phyloP scores from a whole-genome alignment of 2,797 vertebrate species.

The Danio albolineatus region DNA sequence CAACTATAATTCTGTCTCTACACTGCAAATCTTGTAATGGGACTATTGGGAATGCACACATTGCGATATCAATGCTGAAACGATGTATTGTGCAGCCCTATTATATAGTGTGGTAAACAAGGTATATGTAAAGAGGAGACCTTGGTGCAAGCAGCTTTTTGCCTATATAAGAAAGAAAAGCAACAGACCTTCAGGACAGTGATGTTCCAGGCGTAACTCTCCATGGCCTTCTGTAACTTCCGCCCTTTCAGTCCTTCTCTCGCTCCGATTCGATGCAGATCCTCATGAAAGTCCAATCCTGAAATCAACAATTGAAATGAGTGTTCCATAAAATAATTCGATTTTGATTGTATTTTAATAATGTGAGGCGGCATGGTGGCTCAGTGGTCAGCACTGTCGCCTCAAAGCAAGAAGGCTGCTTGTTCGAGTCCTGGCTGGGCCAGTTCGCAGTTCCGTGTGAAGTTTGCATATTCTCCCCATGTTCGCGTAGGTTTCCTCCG shows the following conservation, averaged over 20 bases:
- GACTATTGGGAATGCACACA: no score
- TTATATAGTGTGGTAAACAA: not conserved
- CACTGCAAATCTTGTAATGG: no score
- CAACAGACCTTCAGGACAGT: conserved; percentile 92
- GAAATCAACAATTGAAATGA: conserved; percentile 27
- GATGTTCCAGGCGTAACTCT: conserved; percentile 99
- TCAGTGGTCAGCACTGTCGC: no score
- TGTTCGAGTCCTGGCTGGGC: no score
- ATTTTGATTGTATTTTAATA: not conserved
- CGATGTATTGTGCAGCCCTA: no score
- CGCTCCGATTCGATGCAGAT: conserved; percentile 87
- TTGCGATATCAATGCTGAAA: no score
- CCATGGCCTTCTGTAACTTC: conserved; percentile 91
- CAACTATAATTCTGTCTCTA: no score
- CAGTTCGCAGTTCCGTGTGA: no score
- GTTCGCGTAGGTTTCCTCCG: no score
- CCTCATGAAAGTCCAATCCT: conserved; percentile 93
- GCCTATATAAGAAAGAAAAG: not conserved
- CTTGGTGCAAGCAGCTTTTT: not conserved
- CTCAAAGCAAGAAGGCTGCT: no score
- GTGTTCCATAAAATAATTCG: not conserved
- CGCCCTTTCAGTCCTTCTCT: conserved; percentile 90
- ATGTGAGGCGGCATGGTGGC: not conserved
- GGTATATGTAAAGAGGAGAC: not conserved
- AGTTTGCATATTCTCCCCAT: no score